Base-by-base conservation (phyloP, 2,888 invertebrate genomes). In the Miltochrista miniata region DNA sequence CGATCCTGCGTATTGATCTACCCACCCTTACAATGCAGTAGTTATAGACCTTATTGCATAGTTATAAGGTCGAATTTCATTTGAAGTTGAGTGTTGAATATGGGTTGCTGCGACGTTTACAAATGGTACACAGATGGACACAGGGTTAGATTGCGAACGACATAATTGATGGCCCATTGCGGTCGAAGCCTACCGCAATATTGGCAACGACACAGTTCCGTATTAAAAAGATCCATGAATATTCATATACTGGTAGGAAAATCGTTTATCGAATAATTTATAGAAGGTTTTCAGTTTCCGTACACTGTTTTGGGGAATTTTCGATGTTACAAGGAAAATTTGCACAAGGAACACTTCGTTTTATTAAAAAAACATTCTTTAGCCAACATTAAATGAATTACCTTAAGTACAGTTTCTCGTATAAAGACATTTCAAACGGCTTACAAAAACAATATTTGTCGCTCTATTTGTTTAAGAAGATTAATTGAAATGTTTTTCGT, bases 51-150 rank as follows among this genome's bases (percentile, higher is more conserved):
- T 60, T 80, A 68, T 46, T 1, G 5, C 8, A 1, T 30, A 24
- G 41, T 3, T 15, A 51, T 68, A 81, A 52, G 61, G 69, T 51
- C 49, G 38, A 45, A 57, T 63, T 68, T 74, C 12, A 55, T 53
- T 13, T 63, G 60, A 31, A 45, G 29, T 51, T 55, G 57, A 64
- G 65, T 64, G 66, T 49, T 60, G 57, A 58, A 65, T 62, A 46
- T 71, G 63, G 74, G 72, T 74, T 64, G 64, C 70, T 68, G 72
- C 84, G 85, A 85, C 85, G 77, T 73, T 74, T 81, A 87, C 81
- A 85, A 85, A 87, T 86, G 79, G 79, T 68, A 72, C 72, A 71
- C 81, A 85, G 84, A 86, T 84, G 83, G 86, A 85, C 84, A 83
- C 73, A 65, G 81, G 83, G 83, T 82, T 83, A 83, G 86, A 83